Base-by-base conservation (phyloP, 2,797 vertebrate species). In the Mus spretus region DNA sequence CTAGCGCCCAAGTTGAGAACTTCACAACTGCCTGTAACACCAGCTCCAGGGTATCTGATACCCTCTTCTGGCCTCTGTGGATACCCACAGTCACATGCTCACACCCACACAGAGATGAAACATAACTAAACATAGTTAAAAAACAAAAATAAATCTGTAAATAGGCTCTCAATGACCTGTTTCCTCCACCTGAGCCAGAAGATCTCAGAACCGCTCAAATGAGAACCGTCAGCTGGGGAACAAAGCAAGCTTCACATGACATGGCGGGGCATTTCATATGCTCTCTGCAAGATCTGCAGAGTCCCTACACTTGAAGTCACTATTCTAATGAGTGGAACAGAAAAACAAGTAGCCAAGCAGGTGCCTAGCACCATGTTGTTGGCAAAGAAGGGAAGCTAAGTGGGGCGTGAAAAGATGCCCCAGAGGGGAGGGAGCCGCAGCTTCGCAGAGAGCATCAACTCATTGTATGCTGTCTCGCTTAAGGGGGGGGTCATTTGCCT, bases 391-490 rank as follows among this genome's bases (percentile, higher is more conserved):
- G 34, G 47, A 67, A 93, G 40, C 6, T 10, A 63, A 37, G 26
- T 26, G 1, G 0, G 61, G 12, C 26, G 2, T 53, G 6, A 12
- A 40, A 14, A n/a, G 0, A 57, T 57, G n/a, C 28, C 2, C 14
- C 31, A 1, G 0, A 15, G 19, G 31, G 19, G 0, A 19, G 12
- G 40, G 14, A 31, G 34, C 53, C 13, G 3, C 8, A 2, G 24
- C 77, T 63, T 92, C 37, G 5, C 20, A 63, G n/a, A 70, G 2
- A 17, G 26, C 12, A 8, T 37, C 50, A 26, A 11, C 37, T 65
- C 65, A 15, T 67, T 31, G 31, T 15, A 26, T 63, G 61, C 0
- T 9, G 19, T 13, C 57, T 59, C n/a, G 47, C 79, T 31, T 24
- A 70, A 12, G 34, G n/a, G 34, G n/a, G 34, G 5, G 2, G 0